Percentiles rank a stretch among this genome's conserved stretches.
Evolutionary conservation across 2,888 invertebrate species (phyloP).

Genomic region (Epistrophella euchroma): DNA sequence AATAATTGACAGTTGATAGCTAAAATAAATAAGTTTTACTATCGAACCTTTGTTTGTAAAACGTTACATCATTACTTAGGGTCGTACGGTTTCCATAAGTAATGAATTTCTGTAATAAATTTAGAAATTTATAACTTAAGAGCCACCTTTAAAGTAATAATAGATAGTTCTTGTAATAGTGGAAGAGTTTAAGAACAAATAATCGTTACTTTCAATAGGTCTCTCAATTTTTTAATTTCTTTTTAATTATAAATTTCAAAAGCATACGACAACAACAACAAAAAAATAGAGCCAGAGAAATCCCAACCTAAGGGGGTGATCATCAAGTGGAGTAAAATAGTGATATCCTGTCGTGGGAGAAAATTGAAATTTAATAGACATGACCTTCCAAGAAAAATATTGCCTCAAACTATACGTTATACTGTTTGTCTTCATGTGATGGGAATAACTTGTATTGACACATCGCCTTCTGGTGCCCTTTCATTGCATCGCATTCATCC

Average conservation of each 20-base stretch:
- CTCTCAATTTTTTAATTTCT: too few relatives aligned
- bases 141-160: too few relatives aligned
- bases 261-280: background rate
- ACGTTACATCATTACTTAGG: too few relatives aligned
- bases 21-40: too few relatives aligned
- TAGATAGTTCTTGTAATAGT: too few relatives aligned
- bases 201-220: too few relatives aligned
- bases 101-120: too few relatives aligned
- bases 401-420: slow-evolving; percentile 26
- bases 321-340: slow-evolving; percentile 18
- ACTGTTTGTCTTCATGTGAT: slow-evolving; percentile 24
- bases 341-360: slow-evolving; percentile 33
- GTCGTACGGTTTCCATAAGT: too few relatives aligned
- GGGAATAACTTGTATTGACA: slow-evolving; percentile 72
- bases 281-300: background rate
- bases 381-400: slow-evolving; percentile 60
- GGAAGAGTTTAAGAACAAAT: too few relatives aligned
- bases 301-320: background rate
- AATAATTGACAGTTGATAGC: too few relatives aligned
- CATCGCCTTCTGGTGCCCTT: slow-evolving; percentile 66
- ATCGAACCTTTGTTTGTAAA: too few relatives aligned
- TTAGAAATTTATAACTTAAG: too few relatives aligned
- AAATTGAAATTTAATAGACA: slow-evolving; percentile 57
- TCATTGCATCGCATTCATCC: slow-evolving; percentile 67
- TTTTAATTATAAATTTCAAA: background rate